Conservation (phyloP, 2,888 invertebrate genomes). For the Tortricodes alternella region DNA sequence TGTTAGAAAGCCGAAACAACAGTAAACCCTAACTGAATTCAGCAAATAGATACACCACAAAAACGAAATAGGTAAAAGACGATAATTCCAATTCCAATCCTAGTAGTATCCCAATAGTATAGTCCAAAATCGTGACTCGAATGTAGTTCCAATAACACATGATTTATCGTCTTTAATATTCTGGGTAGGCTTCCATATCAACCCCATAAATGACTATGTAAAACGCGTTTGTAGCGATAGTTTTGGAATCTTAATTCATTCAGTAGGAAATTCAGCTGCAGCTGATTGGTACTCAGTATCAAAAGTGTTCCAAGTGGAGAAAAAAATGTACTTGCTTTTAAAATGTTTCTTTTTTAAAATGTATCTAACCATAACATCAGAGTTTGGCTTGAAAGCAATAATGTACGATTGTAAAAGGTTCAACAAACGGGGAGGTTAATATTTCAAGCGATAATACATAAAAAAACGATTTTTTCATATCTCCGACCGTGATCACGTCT, state of each 20-base stretch:
- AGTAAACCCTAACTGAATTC: not conserved
- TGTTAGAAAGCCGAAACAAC: too few species aligned
- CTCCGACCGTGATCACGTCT: conserved; percentile 20
- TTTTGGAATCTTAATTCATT: too few species aligned
- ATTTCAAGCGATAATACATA: not conserved
- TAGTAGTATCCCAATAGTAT: too few species aligned
- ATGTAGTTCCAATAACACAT: not conserved
- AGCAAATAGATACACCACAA: not conserved
- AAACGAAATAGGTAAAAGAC: not conserved
- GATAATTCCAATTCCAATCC: not conserved
- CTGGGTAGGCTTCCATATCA: not conserved
- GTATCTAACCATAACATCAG: too few species aligned
- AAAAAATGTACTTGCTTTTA: too few species aligned
- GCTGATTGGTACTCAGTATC: too few species aligned
- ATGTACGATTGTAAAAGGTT: not conserved
- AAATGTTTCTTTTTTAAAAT: too few species aligned
- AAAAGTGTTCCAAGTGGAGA: too few species aligned
- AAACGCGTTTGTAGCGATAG: too few species aligned
- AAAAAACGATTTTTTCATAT: conserved; percentile 10
- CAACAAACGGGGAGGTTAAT: not conserved
- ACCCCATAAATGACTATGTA: conserved; percentile 1
- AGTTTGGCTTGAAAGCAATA: not conserved
- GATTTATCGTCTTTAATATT: conserved; percentile 8
- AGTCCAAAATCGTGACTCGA: conserved; percentile 12
- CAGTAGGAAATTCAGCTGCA: too few species aligned